Percentiles rank a stretch among this genome's conserved stretches.
phyloP scores from a whole-genome alignment of 2,888 invertebrate species.

The Gandaritis pyraliata region DNA sequence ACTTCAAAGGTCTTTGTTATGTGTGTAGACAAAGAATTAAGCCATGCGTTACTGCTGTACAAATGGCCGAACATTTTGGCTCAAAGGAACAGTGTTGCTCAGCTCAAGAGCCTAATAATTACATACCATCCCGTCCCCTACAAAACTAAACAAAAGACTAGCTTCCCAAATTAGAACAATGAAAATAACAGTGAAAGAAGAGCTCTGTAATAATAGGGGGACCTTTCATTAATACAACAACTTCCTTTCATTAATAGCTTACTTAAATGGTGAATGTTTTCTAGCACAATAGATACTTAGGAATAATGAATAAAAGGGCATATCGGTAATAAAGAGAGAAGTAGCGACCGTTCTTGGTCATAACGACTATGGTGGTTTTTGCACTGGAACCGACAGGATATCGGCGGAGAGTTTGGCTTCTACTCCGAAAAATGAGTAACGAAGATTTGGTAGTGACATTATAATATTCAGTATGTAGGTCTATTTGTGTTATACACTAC shows the following conservation, averaged over 20 bases:
- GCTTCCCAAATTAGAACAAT: constrained; percentile 44
- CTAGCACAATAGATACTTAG: constrained; percentile 67
- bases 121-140: constrained; percentile 36
- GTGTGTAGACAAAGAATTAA: constrained; percentile 11
- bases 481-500: too few species aligned
- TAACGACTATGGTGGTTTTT: constrained; percentile 63
- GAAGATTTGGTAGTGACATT: too few species aligned
- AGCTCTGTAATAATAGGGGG: constrained; percentile 42
- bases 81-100: constrained; percentile 23
- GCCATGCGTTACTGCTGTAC: constrained; percentile 17
- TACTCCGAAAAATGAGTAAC: too few species aligned
- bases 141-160: constrained; percentile 43
- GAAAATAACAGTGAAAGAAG: constrained; percentile 46
- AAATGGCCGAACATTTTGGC: constrained; percentile 26
- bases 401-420: too few species aligned
- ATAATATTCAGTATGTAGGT: too few species aligned
- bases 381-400: too few species aligned
- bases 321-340: constrained; percentile 73
- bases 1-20: constrained; percentile 12
- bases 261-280: constrained; percentile 65
- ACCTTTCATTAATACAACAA: constrained; percentile 57
- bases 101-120: constrained; percentile 35
- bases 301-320: constrained; percentile 71
- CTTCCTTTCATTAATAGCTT: constrained; percentile 63
- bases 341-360: constrained; percentile 59